Base-by-base conservation (phyloP, 2,888 invertebrate species). In the Protonemura montana region DNA sequence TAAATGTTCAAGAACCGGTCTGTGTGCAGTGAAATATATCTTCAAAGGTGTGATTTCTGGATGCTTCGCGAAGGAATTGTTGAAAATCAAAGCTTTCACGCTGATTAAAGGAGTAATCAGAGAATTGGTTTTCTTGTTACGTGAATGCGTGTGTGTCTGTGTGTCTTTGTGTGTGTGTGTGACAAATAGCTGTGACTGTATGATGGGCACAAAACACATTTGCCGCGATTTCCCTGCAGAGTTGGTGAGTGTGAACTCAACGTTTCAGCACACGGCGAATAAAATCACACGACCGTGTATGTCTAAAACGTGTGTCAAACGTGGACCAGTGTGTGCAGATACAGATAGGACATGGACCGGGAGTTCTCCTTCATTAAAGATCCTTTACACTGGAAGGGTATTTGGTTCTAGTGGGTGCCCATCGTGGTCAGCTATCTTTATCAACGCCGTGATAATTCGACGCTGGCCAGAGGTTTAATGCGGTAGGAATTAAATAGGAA, bases 91-190 rank as follows among this genome's bases (percentile, higher is more conserved):
- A 83, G 82, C 82, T 26, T 16, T 41, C 82, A 41, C 35, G 30
- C 30, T 83, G 82, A 78, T 78, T 78, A 78, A 83, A 83, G 26
- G 35, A 35, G 25, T 41, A 83, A 83, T 83, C 82, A 83, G 82
- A 25, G 82, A 41, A 83, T 83, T 83, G 82, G 82, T 30, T 83
- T 83, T 41, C 41, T 83, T 10, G 27, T 26, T 81, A 30, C 30
- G 81, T 83, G 35, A 35, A 6, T 35, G 3, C 35, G 35, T 35
- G n/a, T n/a, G n/a, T n/a, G n/a, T n/a, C n/a, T n/a, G n/a, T n/a
- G n/a, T n/a, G n/a, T n/a, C n/a, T n/a, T n/a, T n/a, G n/a, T n/a
- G n/a, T n/a, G n/a, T n/a, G n/a, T n/a, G n/a, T 10, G 82, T 78
- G n/a, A 83, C 82, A 83, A 42, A 42, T 83, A 26, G 41, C 35